Conservation (phyloP, 2,113 vertebrate species). For the Chloropsis cyanopogon region DNA sequence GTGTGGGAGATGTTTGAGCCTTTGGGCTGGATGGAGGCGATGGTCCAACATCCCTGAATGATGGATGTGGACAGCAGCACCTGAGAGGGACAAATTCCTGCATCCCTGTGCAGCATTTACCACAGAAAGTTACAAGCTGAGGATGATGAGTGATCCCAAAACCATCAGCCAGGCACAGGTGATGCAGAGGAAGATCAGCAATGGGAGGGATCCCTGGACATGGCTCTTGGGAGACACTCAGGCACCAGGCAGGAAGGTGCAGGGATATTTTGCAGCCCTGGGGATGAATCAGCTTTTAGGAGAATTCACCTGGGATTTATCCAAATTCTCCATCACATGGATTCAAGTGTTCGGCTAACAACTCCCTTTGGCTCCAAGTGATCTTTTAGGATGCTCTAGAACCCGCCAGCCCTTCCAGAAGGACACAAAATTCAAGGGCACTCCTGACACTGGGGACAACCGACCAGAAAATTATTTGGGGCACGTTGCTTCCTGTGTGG, state of each 20-base stretch:
- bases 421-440: neutral
- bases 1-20: neutral
- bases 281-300: neutral
- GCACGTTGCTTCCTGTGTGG: neutral
- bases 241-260: neutral
- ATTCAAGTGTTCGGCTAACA: neutral
- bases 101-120: neutral
- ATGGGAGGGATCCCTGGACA: fast-evolving
- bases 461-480: neutral
- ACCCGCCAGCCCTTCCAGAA: neutral
- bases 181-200: neutral
- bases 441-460: neutral
- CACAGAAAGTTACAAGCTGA: neutral
- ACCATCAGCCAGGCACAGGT: neutral
- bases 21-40: neutral
- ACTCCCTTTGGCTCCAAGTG: neutral
- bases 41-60: neutral
- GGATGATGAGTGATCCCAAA: neutral
- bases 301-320: neutral
- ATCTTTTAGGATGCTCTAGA: neutral
- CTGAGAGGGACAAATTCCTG: neutral
- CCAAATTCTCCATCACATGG: neutral
- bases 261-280: neutral
- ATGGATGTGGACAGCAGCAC: neutral
- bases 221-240: neutral